Base-by-base conservation (phyloP, 2,113 vertebrate genomes). In the Jacana jacana region DNA sequence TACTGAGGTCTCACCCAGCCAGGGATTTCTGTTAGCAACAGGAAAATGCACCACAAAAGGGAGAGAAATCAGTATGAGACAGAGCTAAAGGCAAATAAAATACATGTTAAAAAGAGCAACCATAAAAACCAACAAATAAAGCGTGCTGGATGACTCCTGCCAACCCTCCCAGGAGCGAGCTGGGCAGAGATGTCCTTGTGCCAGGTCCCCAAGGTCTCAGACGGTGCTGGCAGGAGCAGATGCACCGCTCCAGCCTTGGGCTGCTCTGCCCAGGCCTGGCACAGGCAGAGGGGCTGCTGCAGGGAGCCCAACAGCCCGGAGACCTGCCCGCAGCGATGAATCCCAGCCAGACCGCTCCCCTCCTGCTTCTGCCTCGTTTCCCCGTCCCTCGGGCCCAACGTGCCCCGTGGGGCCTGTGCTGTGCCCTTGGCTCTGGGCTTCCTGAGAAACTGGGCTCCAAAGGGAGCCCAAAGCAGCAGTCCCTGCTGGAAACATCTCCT, bases 241-340 rank as follows among this genome's bases (percentile, higher is more conserved):
- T 0, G 4, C 33, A 35, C 22, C 0, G 2, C 35, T 58, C 51
- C 42, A 23, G 55, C 35, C 42, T 33, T 6, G 2, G 2, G 7
- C 51, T 1, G 2, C 44, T 33, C 85, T 25, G 68, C 24, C 22
- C 57, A 12, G 78, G 24, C 39, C 40, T 27, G 13, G 33, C 64
- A 15, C 23, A 1, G 2, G 0, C 3, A 48, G 0, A 17, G 0
- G 52, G n/a, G 35, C 33, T 12, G 28, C 61, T 37, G 63, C 27
- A 28, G 3, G 0, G 39, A 37, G 49, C 85, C 42, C 9, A 1
- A 10, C 0, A 0, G 64, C 57, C 64, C 5, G 4, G 30, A 60
- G 17, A 77, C 10, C 64, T 58, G 69, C 54, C 28, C 11, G 0
- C 54, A 70, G 57, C 1, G 23, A 48, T 11, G 6, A 18, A 52